A percentile compares a stretch with the other conserved stretches of the same genome.
phyloP scores from a whole-genome alignment of 2,888 invertebrate species.

The Habrosyne pyritoides region DNA sequence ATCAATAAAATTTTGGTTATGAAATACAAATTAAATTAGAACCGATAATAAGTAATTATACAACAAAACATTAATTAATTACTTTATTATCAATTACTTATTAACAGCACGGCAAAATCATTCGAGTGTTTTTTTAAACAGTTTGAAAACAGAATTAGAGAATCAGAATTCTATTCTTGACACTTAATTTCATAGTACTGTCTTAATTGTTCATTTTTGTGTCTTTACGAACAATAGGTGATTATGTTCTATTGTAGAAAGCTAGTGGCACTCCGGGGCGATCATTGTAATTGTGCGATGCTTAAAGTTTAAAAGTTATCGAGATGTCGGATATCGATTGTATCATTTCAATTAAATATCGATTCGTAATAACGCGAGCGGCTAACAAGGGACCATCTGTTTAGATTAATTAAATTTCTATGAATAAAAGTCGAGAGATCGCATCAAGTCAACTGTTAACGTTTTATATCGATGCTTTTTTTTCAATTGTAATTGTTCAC shows the following conservation, averaged over 20 bases:
- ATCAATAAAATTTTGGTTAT: neutral
- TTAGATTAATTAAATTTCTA: constrained; percentile 72
- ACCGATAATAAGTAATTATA: no score
- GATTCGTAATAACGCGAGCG: constrained; percentile 56
- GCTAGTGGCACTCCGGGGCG: constrained; percentile 68
- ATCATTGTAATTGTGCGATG: constrained; percentile 73
- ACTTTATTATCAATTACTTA: no score
- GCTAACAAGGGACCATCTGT: constrained; percentile 81
- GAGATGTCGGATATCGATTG: constrained; percentile 41
- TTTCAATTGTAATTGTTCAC: constrained; percentile 19
- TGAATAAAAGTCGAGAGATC: constrained; percentile 52
- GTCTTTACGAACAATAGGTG: constrained; percentile 76
- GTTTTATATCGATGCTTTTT: constrained; percentile 33
- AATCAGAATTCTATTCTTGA: neutral
- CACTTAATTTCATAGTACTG: neutral
- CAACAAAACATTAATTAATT: no score
- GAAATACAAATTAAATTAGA: neutral
- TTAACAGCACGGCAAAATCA: no score
- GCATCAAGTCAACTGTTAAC: constrained; percentile 48
- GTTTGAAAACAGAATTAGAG: neutral
- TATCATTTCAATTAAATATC: constrained; percentile 76
- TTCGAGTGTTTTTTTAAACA: no score
- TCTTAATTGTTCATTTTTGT: constrained; percentile 67
- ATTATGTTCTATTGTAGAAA: constrained; percentile 76
- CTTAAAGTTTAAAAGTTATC: constrained; percentile 53